Conservation (phyloP, 2,888 invertebrate genomes). For the Rhodophaea formosa region DNA sequence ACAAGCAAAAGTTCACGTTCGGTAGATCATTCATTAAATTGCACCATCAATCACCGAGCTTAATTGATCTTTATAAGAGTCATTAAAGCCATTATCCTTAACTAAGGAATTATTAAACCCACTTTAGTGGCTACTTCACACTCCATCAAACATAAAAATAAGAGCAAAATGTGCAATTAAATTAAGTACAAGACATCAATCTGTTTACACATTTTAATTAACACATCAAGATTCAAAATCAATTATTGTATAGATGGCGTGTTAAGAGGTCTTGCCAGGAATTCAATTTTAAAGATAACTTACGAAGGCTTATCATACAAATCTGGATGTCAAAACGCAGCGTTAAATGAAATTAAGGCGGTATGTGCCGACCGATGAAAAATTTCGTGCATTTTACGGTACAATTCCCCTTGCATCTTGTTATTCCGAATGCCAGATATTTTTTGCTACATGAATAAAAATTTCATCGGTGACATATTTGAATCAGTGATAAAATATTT, state of each 20-base stretch:
- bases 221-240: conserved; percentile 10
- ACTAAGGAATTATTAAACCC: not conserved
- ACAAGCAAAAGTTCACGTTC: too few relatives aligned
- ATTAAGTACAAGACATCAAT: not conserved
- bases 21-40: too few relatives aligned
- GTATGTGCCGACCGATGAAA: conserved; percentile 39
- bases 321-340: conserved; percentile 47
- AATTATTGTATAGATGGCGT: conserved; percentile 2
- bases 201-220: conserved; percentile 11
- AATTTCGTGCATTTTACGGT: conserved; percentile 34
- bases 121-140: not conserved
- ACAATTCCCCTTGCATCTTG: not conserved
- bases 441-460: not conserved
- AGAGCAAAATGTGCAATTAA: conserved; percentile 2
- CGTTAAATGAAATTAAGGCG: conserved; percentile 38
- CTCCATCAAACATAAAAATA: not conserved
- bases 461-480: too few relatives aligned
- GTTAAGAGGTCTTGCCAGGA: not conserved
- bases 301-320: conserved; percentile 44
- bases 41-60: not conserved
- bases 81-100: not conserved
- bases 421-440: not conserved
- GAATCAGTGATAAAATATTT: too few relatives aligned
- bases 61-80: not conserved
- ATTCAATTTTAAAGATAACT: conserved; percentile 20